phyloP scores from a whole-genome alignment of 2,797 vertebrate species.

The Corythornis leucogaster region DNA sequence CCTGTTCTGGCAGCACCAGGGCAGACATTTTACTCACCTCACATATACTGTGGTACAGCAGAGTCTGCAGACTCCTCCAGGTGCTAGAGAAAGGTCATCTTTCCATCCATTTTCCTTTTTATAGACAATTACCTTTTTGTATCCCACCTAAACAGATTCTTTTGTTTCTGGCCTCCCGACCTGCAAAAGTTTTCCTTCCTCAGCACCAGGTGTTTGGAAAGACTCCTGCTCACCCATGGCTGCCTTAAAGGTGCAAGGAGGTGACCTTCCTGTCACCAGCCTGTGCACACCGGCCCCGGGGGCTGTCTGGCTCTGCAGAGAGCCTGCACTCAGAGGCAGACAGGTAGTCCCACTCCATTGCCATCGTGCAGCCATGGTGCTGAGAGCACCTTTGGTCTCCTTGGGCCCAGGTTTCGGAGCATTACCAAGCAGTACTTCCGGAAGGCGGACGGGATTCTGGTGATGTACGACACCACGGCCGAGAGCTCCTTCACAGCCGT shows the following conservation, averaged over 20 bases:
- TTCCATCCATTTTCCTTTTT: neutral
- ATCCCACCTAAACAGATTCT: neutral
- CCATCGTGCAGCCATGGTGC: neutral
- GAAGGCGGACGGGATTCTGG: slow-evolving; percentile 83
- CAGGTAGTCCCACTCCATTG: neutral
- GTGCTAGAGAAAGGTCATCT: neutral
- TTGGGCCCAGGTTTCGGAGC: slow-evolving; percentile 81
- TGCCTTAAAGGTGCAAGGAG: neutral
- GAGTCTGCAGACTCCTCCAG: neutral
- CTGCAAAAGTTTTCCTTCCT: neutral
- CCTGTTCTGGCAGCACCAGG: slow-evolving; percentile 3
- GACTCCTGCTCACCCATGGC: neutral
- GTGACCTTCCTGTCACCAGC: neutral
- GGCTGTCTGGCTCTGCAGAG: neutral
- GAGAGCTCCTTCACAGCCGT: slow-evolving; percentile 79
- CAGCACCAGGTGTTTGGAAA: neutral
- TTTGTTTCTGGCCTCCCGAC: neutral
- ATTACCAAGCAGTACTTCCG: slow-evolving; percentile 88
- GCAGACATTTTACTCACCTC: neutral
- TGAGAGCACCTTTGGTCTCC: neutral
- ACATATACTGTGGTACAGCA: neutral
- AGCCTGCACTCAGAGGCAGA: neutral
- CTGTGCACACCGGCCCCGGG: neutral
- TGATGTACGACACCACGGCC: slow-evolving; percentile 83
- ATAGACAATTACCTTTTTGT: neutral